Evolutionary conservation across 2,797 vertebrate species (phyloP).

Genomic region (Enteromius afrohamiltoni): DNA sequence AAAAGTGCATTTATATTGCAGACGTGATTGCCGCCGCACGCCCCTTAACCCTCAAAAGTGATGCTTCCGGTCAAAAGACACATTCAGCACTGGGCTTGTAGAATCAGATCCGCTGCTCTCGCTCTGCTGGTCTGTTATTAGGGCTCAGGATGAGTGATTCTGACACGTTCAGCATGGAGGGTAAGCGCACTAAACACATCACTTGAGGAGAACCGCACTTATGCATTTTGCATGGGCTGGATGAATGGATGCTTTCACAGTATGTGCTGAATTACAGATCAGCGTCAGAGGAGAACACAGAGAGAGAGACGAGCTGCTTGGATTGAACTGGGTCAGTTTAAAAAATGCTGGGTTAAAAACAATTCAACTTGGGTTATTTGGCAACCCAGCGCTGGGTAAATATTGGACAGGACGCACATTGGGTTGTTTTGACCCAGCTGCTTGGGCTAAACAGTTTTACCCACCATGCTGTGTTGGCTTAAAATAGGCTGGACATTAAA

Average conservation of each 20-base stretch:
- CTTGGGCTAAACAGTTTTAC: no score
- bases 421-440: no score
- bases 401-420: no score
- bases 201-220: conserved; percentile 67
- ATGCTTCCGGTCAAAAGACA: neutral
- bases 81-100: neutral
- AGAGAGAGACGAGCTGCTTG: neutral
- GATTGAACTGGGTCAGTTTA: neutral
- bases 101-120: neutral
- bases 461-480: no score
- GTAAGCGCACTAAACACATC: conserved; percentile 61
- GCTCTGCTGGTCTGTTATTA: neutral
- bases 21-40: neutral
- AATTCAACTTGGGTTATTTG: no score
- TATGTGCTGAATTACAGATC: conserved; percentile 69
- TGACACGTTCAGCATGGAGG: conserved; percentile 33
- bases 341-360: no score
- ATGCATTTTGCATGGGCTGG: conserved; percentile 72
- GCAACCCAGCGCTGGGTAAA: no score
- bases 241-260: conserved; percentile 65
- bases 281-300: conserved; percentile 49
- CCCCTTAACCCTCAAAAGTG: neutral
- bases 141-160: neutral
- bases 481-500: no score
- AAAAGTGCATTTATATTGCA: neutral